phyloP scores from a whole-genome alignment of 2,888 invertebrate species.

The Ctenicera cuprea region DNA sequence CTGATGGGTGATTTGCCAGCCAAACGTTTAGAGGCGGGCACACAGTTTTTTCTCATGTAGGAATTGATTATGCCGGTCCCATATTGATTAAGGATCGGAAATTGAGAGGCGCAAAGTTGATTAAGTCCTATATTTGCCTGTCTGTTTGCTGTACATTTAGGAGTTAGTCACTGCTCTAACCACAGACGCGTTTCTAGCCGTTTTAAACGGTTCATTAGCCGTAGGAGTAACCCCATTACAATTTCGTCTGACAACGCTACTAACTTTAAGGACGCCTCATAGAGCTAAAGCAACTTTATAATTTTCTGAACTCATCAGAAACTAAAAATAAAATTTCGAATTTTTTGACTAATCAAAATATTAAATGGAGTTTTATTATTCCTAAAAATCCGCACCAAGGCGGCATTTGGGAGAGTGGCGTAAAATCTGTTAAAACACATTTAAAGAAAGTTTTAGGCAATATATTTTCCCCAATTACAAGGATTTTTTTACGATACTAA shows the following conservation, averaged over 20 bases:
- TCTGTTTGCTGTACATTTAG: slow-evolving; percentile 63
- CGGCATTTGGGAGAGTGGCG: slow-evolving; percentile 62
- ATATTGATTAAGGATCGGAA: slow-evolving; percentile 42
- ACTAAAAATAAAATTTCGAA: slow-evolving; percentile 13
- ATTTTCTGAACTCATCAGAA: not conserved
- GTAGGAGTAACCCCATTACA: slow-evolving; percentile 35
- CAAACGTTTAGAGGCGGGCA: not conserved
- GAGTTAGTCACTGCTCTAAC: slow-evolving; percentile 56
- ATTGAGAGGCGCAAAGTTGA: slow-evolving; percentile 9
- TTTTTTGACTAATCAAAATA: slow-evolving; percentile 45
- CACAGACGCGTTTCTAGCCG: slow-evolving; percentile 55
- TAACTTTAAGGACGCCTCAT: slow-evolving; percentile 52
- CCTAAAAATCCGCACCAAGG: slow-evolving; percentile 61
- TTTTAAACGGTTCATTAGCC: slow-evolving; percentile 37
- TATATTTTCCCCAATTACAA: slow-evolving; percentile 56
- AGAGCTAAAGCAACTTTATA: slow-evolving; percentile 38
- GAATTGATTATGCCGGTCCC: slow-evolving; percentile 44
- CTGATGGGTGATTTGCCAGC: slow-evolving; percentile 39
- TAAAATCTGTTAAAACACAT: slow-evolving; percentile 61
- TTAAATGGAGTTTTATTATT: slow-evolving; percentile 63
- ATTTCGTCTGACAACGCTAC: slow-evolving; percentile 43
- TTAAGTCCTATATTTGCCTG: slow-evolving; percentile 61
- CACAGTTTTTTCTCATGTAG: slow-evolving; percentile 32
- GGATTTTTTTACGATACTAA: slow-evolving; percentile 58
- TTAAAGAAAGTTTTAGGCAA: slow-evolving; percentile 58